These are phyloP conservation scores for Octopus bimaculoides DNA, from an alignment of 1,140 invertebrate genomes.

Conservation along the genomic window DNA sequence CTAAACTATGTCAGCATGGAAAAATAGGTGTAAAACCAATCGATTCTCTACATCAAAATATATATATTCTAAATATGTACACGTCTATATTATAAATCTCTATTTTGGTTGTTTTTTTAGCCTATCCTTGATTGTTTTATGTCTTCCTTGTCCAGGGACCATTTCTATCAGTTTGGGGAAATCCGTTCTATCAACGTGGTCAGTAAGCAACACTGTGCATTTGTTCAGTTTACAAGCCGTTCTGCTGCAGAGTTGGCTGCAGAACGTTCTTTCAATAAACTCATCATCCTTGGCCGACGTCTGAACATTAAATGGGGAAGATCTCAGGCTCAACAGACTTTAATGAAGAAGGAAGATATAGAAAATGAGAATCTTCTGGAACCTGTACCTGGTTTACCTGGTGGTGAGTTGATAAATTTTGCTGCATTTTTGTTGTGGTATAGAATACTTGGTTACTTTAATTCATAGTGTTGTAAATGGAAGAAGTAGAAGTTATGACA, in stretches of 20 bases:
- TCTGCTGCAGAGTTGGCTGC: conserved; percentile 88
- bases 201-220: conserved; percentile 92
- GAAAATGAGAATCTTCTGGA: conserved; percentile 65
- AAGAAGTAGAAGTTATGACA: no score
- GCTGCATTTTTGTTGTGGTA: no score
- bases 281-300: conserved; percentile 66
- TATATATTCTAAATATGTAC: no score
- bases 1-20: no score
- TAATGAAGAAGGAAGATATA: conserved; percentile 43
- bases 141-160: conserved; percentile 63
- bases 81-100: no score
- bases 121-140: neutral
- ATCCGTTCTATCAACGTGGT: conserved; percentile 91
- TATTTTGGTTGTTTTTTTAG: neutral
- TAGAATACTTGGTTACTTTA: no score
- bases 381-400: conserved; percentile 82
- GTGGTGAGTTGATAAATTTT: conserved; percentile 30
- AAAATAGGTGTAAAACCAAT: no score
- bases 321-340: conserved; percentile 46
- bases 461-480: no score
- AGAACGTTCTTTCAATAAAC: conserved; percentile 94
- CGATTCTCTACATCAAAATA: no score
- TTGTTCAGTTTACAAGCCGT: conserved; percentile 92
- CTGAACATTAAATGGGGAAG: conserved; percentile 95
- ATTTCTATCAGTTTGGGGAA: conserved; percentile 99